Evolutionary conservation across 2,113 vertebrate species (phyloP).

Genomic region (Thamnaconus septentrionalis): DNA sequence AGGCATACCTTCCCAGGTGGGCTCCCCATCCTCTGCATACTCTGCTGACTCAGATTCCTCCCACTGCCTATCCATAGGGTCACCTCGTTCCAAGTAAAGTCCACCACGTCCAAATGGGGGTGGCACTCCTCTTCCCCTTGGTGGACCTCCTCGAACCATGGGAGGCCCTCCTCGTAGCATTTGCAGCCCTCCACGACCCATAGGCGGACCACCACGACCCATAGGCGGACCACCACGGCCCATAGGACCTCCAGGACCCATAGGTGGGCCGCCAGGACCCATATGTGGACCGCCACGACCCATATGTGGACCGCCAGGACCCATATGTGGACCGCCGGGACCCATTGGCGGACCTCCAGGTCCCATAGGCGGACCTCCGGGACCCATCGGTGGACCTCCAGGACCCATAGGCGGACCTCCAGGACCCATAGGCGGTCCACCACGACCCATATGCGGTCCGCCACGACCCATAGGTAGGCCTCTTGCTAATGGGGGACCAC

Average conservation of each 20-base stretch:
- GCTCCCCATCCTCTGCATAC: conserved; percentile 81
- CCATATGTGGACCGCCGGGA: conserved; percentile 65
- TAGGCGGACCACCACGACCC: conserved; percentile 49
- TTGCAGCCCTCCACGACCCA: conserved; percentile 37
- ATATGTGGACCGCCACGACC: conserved; percentile 66
- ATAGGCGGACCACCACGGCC: conserved; percentile 44
- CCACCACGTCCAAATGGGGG: conserved; percentile 58
- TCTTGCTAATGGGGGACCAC: conserved; percentile 52
- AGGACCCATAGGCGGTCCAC: conserved; percentile 34
- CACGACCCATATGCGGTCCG: conserved; percentile 28
- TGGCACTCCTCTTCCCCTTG: neutral
- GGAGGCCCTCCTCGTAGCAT: conserved; percentile 61
- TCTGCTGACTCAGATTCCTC: conserved; percentile 79
- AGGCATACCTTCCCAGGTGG: conserved; percentile 83
- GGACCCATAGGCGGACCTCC: conserved; percentile 24
- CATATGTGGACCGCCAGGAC: conserved; percentile 60
- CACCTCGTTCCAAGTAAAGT: conserved; percentile 73
- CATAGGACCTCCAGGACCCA: conserved; percentile 8
- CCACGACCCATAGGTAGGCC: conserved; percentile 70
- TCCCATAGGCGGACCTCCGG: conserved; percentile 53
- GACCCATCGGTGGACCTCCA: conserved; percentile 56
- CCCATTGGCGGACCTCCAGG: conserved; percentile 42
- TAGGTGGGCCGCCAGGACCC: conserved; percentile 28
- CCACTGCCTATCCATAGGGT: conserved; percentile 83
- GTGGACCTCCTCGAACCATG: conserved; percentile 19